Evolutionary conservation across 2,797 vertebrate species (phyloP).

Genomic region (Pseudochaenichthys georgianus): DNA sequence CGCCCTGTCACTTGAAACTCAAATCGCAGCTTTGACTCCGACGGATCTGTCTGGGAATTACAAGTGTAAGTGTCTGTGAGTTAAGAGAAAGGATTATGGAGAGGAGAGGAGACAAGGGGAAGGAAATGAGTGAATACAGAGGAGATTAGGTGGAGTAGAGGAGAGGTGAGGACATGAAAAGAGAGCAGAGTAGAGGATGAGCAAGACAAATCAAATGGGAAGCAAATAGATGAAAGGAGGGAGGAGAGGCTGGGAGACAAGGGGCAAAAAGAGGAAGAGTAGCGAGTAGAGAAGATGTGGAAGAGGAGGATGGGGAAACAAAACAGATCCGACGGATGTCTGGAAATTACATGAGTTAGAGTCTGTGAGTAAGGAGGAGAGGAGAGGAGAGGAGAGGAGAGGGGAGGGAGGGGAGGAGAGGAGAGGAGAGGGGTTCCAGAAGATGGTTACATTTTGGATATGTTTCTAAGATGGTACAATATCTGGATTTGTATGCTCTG

Average conservation of each 20-base stretch:
- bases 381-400: no score
- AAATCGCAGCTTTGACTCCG: constrained; percentile 79
- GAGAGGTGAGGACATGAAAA: not conserved
- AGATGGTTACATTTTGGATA: no score
- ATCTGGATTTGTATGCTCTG: no score
- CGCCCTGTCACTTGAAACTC: constrained; percentile 75
- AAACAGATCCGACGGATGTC: no score
- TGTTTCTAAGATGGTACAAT: no score
- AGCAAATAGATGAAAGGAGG: not conserved
- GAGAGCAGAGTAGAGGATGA: not conserved
- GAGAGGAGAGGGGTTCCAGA: no score
- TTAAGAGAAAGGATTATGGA: constrained; percentile 80
- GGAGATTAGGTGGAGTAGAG: not conserved
- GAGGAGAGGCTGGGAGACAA: not conserved
- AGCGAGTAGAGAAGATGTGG: no score
- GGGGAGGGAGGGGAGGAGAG: no score
- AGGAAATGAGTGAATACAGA: not conserved
- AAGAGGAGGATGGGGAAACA: not conserved
- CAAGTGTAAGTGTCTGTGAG: constrained; percentile 85
- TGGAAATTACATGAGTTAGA: no score
- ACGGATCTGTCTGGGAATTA: constrained; percentile 83
- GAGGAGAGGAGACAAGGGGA: constrained; percentile 24
- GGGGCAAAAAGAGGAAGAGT: no score
- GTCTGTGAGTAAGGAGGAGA: no score
- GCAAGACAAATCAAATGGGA: no score